Base-by-base conservation (phyloP, 2,797 vertebrate genomes). In the Sebastes hubbsi region DNA sequence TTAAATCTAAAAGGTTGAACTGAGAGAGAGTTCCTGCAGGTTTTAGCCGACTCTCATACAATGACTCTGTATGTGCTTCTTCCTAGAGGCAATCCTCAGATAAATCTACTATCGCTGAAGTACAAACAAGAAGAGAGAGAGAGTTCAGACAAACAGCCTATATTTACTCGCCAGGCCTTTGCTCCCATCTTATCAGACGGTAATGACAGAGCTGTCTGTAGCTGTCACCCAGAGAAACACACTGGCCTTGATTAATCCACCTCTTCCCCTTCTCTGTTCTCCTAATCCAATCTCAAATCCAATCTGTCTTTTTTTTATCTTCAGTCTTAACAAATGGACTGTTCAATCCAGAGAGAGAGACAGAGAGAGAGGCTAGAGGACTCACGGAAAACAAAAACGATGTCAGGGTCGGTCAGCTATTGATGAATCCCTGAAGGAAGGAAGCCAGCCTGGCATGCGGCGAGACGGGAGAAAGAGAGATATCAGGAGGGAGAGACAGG, bases 201-300 rank as follows among this genome's bases (percentile, higher is more conserved):
- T 87, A 94, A 94, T 89, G 92, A 89, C 86, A 89, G 70, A 88
- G 83, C 62, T 88, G 88, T 88, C 90, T 88, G 87, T 82, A 88
- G 85, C 81, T 68, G 85, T 92, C 92, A 91, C 82, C 72, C 73
- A 83, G 74, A 84, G 81, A 91, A 86, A 89, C 85, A 89, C 82
- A 76, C 76, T 29, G 18, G 59, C 79, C 36, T 82, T 92, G 88
- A 94, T 94, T 92, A 90, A 94, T 94, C 88, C 82, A 89, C 82
- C 80, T 81, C 78, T 77, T 85, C 74, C 84, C 84, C 88, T 66
- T 70, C 75, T 82, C 69, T 88, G 75, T 81, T 86, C 82, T 80
- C 25, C 85, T 87, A 83, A 92, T 91, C 89, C 88, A 90, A 92
- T 91, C 87, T 87, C 87, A 86, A 80, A 27, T 84, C 84, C 83